Evolutionary conservation across 1,140 invertebrate genomes (phyloP).

Genomic region (Trinorchestia longiramus): DNA sequence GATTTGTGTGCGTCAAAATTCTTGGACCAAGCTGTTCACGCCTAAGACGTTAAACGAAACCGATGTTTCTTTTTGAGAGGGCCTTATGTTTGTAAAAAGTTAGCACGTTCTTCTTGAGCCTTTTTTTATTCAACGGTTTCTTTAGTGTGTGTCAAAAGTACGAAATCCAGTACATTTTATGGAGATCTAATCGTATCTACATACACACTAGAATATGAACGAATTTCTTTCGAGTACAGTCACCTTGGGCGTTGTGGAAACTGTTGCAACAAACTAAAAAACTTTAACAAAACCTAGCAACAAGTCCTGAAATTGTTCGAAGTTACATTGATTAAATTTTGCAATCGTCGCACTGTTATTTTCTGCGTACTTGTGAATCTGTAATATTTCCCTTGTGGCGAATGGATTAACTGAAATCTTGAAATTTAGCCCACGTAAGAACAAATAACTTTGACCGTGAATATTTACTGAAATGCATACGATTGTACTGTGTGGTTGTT

Average conservation of each 20-base stretch:
- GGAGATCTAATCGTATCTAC: not conserved
- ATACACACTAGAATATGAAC: too few species aligned
- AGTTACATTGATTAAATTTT: not conserved
- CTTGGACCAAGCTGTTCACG: too few species aligned
- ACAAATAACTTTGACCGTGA: not conserved
- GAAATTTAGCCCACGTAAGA: not conserved
- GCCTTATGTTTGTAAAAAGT: too few species aligned
- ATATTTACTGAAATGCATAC: not conserved
- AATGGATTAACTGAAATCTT: not conserved
- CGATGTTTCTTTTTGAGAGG: too few species aligned
- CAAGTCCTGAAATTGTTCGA: not conserved
- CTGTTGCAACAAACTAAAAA: too few species aligned
- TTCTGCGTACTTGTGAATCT: not conserved
- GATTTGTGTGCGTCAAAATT: too few species aligned
- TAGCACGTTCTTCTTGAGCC: too few species aligned
- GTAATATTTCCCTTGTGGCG: not conserved
- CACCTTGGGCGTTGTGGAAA: too few species aligned
- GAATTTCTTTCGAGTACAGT: not conserved
- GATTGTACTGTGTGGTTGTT: not conserved
- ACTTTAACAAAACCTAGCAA: too few species aligned
- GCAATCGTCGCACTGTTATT: not conserved
- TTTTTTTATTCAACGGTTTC: not conserved
- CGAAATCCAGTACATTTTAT: not conserved
- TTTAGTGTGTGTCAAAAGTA: not conserved
- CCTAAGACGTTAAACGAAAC: too few species aligned